Conservation (phyloP, 2,113 vertebrate species). For the Trachemys scripta region DNA sequence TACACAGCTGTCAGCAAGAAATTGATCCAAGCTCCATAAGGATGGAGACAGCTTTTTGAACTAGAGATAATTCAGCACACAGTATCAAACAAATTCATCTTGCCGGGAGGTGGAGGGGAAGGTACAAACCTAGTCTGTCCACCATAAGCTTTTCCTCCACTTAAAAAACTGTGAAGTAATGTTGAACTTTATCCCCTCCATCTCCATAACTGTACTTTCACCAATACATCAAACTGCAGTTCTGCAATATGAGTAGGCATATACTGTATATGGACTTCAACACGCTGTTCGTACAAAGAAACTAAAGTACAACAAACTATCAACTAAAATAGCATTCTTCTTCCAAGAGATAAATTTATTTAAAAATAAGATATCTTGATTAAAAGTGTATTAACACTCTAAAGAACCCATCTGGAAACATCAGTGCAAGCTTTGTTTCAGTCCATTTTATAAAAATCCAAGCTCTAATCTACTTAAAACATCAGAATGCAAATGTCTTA, state of each 20-base stretch:
- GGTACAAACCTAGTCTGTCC: neutral
- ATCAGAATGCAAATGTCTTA: neutral
- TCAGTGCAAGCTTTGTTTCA: neutral
- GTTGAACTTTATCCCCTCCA: neutral
- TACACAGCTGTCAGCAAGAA: neutral
- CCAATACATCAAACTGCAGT: neutral
- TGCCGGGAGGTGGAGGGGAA: neutral
- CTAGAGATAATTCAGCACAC: neutral
- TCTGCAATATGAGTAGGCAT: neutral
- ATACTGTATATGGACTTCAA: neutral
- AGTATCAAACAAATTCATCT: rapidly evolving
- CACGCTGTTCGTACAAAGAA: neutral
- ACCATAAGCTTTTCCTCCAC: neutral
- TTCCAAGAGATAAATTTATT: neutral
- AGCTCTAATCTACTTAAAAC: neutral
- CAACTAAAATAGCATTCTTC: neutral
- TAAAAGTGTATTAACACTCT: neutral
- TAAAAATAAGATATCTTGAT: neutral
- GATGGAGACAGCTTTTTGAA: neutral
- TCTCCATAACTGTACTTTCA: neutral
- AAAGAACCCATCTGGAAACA: neutral
- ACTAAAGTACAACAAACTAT: neutral
- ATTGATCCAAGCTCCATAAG: neutral
- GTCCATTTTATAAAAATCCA: neutral
- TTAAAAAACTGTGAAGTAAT: neutral